Evolutionary conservation across 1,140 invertebrate genomes (phyloP).

Genomic region (Neodiprion lecontei): DNA sequence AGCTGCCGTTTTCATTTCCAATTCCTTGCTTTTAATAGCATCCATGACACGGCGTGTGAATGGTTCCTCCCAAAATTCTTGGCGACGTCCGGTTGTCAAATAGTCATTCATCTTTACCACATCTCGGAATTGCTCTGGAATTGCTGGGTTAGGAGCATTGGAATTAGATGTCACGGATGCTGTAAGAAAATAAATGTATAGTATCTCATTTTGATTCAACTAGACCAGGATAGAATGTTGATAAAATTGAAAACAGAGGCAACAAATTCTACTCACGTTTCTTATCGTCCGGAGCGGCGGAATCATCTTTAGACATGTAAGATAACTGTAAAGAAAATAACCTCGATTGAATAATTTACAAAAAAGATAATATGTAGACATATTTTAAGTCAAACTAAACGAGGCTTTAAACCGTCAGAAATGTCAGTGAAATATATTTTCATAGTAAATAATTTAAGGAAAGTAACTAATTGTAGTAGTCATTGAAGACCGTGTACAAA

Average conservation of each 20-base stretch:
- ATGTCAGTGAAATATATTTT: no score
- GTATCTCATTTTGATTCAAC: neutral
- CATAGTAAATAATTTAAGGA: no score
- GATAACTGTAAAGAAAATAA: slow-evolving; percentile 52
- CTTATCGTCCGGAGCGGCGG: slow-evolving; percentile 60
- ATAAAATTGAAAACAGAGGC: no score
- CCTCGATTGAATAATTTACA: neutral
- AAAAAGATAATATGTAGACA: no score
- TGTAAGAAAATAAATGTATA: slow-evolving; percentile 28
- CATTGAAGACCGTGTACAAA: neutral
- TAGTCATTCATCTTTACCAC: slow-evolving; percentile 90
- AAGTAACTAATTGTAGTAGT: no score
- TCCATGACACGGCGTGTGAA: slow-evolving; percentile 85
- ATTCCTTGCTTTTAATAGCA: slow-evolving; percentile 85
- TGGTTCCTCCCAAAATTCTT: slow-evolving; percentile 91
- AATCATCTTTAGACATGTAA: slow-evolving; percentile 54
- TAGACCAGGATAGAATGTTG: neutral
- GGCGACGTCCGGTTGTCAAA: slow-evolving; percentile 80
- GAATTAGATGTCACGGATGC: slow-evolving; percentile 49
- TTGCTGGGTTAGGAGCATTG: slow-evolving; percentile 52
- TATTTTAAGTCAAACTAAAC: no score
- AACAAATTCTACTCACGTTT: slow-evolving; percentile 51
- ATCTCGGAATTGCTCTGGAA: slow-evolving; percentile 71
- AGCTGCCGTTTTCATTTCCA: slow-evolving; percentile 93
- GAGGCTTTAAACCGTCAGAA: no score